Conservation (phyloP, 2,113 vertebrate genomes). For the Lontra canadensis region DNA sequence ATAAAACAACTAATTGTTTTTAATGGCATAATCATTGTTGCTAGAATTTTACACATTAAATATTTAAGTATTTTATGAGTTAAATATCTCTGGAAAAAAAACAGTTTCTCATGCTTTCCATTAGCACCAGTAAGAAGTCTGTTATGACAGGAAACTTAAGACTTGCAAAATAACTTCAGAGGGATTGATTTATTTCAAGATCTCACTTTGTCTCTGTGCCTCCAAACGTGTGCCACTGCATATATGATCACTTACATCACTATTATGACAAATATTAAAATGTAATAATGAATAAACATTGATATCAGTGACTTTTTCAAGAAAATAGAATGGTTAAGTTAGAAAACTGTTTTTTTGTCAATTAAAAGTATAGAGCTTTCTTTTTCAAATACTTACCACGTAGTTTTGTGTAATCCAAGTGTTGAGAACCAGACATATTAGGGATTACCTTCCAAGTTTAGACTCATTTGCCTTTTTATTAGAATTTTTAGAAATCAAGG, state of each 20-base stretch:
- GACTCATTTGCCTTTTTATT: not conserved
- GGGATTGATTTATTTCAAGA: constrained; percentile 24
- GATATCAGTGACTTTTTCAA: not conserved
- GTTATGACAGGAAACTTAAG: constrained; percentile 39
- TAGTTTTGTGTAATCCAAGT: not conserved
- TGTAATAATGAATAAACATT: not conserved
- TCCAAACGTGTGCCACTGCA: not conserved
- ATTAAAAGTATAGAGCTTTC: too few species aligned
- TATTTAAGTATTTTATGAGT: constrained; percentile 6
- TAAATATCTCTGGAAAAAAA: constrained; percentile 34
- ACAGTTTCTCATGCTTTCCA: not conserved
- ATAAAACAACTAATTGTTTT: not conserved
- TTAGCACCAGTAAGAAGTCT: not conserved
- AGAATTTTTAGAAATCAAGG: not conserved
- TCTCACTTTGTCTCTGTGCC: not conserved
- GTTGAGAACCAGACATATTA: not conserved
- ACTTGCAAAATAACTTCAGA: constrained; percentile 38
- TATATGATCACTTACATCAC: not conserved
- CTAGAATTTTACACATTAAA: not conserved
- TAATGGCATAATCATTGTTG: not conserved
- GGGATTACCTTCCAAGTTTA: not conserved
- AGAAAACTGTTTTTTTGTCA: not conserved
- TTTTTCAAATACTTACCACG: not conserved
- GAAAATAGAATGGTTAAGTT: not conserved
- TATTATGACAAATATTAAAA: not conserved